Conservation (phyloP, 2,888 invertebrate species). For the Leptothorax acervorum region DNA sequence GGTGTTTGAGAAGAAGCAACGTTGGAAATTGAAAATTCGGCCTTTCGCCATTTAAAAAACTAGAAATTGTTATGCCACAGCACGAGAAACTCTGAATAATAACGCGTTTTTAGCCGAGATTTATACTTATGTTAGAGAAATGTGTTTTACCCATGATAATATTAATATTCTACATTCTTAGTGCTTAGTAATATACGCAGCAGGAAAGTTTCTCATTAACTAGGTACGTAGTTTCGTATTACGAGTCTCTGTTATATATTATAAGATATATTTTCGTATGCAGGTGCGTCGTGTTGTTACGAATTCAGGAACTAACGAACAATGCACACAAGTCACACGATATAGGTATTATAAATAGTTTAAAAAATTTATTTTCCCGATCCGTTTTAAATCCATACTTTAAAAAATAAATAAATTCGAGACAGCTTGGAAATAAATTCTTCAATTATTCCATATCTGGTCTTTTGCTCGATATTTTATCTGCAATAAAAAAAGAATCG, state of each 20-base stretch:
- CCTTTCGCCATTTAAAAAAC: background rate
- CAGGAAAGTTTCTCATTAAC: constrained; percentile 20
- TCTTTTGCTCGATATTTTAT: background rate
- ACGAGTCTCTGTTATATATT: constrained; percentile 15
- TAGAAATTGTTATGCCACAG: background rate
- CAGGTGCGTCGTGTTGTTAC: background rate
- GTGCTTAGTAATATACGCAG: background rate
- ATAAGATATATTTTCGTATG: constrained; percentile 13
- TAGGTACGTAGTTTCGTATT: background rate
- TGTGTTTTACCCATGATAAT: background rate
- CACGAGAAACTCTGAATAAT: background rate
- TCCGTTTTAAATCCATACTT: background rate
- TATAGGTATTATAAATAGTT: background rate
- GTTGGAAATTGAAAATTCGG: constrained; percentile 14
- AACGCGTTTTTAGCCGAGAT: background rate
- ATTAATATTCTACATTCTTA: constrained; percentile 34
- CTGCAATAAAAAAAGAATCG: background rate
- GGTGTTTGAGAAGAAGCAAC: background rate
- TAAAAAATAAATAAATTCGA: background rate
- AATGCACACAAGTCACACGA: background rate
- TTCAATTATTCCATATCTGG: background rate
- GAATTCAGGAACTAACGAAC: background rate
- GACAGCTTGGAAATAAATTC: background rate
- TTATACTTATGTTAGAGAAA: background rate
- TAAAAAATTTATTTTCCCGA: background rate